Percentiles rank a stretch among this genome's conserved stretches.
phyloP scores from a whole-genome alignment of 2,888 invertebrate genomes.

The Meganola albula region DNA sequence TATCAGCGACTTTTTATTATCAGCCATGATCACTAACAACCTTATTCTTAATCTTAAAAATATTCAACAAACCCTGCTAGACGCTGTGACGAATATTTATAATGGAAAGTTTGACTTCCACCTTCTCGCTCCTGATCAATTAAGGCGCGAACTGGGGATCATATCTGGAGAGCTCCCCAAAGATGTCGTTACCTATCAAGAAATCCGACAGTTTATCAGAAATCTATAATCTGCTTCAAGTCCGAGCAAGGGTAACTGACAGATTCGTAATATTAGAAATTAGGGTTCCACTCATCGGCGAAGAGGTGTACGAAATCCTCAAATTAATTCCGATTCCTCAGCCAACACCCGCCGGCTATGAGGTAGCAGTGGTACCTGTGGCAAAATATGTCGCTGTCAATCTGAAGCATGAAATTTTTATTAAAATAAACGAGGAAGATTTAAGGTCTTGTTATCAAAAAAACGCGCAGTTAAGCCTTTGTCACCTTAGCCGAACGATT shows the following conservation, averaged over 20 bases:
- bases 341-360: not conserved
- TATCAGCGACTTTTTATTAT: slow-evolving; percentile 7
- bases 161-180: slow-evolving; percentile 12
- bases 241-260: slow-evolving; percentile 1
- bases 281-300: not conserved
- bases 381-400: not conserved
- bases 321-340: not conserved
- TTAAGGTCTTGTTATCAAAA: too few relatives aligned
- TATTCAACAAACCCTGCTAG: slow-evolving; percentile 13
- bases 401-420: not conserved
- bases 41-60: slow-evolving; percentile 10
- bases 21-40: too few relatives aligned
- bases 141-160: slow-evolving; percentile 11
- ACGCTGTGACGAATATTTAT: slow-evolving; percentile 13
- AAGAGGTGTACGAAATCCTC: not conserved
- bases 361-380: not conserved
- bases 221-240: slow-evolving; percentile 13
- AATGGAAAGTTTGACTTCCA: slow-evolving; percentile 16
- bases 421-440: too few relatives aligned
- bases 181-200: slow-evolving; percentile 15
- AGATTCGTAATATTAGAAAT: slow-evolving; percentile 2
- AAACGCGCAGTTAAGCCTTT: too few relatives aligned
- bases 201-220: slow-evolving; percentile 9
- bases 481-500: too few relatives aligned
- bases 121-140: slow-evolving; percentile 13